A percentile compares a stretch with the other conserved stretches of the same genome.
These are phyloP conservation scores for Acanthiza pusilla DNA, from an alignment of 2,797 vertebrate species.

Conservation along the genomic window DNA sequence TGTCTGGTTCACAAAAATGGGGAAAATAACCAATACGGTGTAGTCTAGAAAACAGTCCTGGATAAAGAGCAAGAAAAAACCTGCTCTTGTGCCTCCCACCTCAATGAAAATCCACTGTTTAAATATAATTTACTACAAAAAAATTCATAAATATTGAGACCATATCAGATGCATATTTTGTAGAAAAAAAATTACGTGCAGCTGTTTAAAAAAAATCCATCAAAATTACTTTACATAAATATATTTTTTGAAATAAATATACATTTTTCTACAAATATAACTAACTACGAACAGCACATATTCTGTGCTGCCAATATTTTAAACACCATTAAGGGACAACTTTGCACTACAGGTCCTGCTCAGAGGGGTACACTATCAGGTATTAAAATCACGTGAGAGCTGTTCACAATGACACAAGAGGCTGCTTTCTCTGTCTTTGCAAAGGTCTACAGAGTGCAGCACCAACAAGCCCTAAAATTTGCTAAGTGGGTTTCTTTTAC, in stretches of 20 bases:
- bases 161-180: background rate
- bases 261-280: background rate
- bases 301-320: background rate
- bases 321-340: background rate
- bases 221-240: background rate
- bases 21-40: background rate
- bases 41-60: background rate
- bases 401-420: background rate
- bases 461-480: background rate
- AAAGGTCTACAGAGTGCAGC: background rate
- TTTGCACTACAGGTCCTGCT: background rate
- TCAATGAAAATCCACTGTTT: background rate
- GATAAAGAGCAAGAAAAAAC: background rate
- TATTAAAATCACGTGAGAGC: background rate
- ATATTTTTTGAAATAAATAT: background rate
- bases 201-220: accelerated
- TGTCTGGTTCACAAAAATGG: background rate
- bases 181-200: background rate
- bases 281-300: background rate
- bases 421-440: background rate
- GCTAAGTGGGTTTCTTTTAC: background rate
- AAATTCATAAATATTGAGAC: background rate
- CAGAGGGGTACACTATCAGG: background rate
- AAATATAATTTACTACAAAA: background rate
- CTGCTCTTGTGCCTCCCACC: background rate